Base-by-base conservation (phyloP, 2,888 invertebrate species). In the Cheilosia impressa region DNA sequence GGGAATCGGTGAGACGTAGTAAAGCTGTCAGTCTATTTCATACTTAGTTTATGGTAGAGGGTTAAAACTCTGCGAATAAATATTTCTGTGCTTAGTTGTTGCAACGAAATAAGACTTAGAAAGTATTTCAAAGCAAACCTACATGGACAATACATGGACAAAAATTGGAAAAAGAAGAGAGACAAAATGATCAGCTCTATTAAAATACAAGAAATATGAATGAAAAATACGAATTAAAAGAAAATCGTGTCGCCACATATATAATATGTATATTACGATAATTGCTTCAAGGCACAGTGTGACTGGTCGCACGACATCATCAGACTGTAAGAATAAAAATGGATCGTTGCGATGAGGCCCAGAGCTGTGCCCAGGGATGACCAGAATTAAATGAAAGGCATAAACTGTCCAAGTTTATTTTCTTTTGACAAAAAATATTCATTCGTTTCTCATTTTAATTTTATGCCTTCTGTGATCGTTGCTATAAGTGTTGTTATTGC, bases 221-320 rank as follows among this genome's bases (percentile, higher is more conserved):
- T 65, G 65, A 75, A 75, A 73, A 65, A 75, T 75, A 65, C 65
- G 73, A 75, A 72, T 75, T 75, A 75, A 65, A 65, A 75, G 73
- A 75, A 75, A 75, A 75, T 75, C 73, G 43, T 75, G 73, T 75
- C 73, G 73, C 73, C 73, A 75, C 73, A 75, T 75, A 75, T 75
- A 65, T 75, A 75, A 75, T 65, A 63, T 65, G 55, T 38, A 13
- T 75, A 75, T 65, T 65, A 75, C 73, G 63, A 75, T 75, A 47
- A 75, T 57, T 63, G 73, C 73, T 45, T 73, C 19, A 22, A 63
- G 72, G 31, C 62, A 19, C 52, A 60, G 72, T 65, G 63, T 57
- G 73, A 75, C 73, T 75, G 73, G 73, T 75, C 55, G 63, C 63
- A 38, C 63, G 63, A 75, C 41, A 22, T 6, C 45, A 43, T 53